Evolutionary conservation across 2,113 vertebrate species (phyloP).

Genomic region (Apistogramma diplotaenia): DNA sequence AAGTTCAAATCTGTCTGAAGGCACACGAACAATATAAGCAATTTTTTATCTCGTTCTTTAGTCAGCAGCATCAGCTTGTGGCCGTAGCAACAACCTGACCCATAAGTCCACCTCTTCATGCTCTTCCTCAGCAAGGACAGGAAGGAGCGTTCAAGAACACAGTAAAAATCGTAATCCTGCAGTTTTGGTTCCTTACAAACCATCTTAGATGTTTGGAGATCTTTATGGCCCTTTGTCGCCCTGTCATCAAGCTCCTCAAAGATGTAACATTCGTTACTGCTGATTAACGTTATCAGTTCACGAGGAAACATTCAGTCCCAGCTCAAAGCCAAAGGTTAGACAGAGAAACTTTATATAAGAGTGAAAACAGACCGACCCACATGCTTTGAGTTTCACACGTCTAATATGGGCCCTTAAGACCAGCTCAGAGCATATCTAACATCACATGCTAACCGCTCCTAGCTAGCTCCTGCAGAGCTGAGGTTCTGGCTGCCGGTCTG

Average conservation of each 20-base stretch:
- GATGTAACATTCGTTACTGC: neutral
- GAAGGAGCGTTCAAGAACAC: neutral
- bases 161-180: neutral
- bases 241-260: neutral
- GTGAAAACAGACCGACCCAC: neutral
- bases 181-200: neutral
- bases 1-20: too few species aligned
- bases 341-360: neutral
- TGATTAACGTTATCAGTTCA: neutral
- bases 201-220: rapidly evolving
- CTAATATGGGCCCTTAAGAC: neutral
- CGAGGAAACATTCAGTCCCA: neutral
- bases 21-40: too few species aligned
- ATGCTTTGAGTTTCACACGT: neutral
- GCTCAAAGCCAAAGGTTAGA: neutral
- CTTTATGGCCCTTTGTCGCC: neutral
- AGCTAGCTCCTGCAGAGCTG: too few species aligned
- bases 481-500: neutral
- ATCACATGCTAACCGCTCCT: too few species aligned
- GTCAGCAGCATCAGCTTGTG: neutral
- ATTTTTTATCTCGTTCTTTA: rapidly evolving
- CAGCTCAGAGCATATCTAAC: neutral
- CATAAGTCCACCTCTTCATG: too few species aligned
- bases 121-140: too few species aligned
- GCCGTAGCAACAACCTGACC: too few species aligned